These are phyloP conservation scores for Drosophila nigritarsus DNA, from an alignment of 2,888 invertebrate genomes.

Conservation along the genomic window DNA sequence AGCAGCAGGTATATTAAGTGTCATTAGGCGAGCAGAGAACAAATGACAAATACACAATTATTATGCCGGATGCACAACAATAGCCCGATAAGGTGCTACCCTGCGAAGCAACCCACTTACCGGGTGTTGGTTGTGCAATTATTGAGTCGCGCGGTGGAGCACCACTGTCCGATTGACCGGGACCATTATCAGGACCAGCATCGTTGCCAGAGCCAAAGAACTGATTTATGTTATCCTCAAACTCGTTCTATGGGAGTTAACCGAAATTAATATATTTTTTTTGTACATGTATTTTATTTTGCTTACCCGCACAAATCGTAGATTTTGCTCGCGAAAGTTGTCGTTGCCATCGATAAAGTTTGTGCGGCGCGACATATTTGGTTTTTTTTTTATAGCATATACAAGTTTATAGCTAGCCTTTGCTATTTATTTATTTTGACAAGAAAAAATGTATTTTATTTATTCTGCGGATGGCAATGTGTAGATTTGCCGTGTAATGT, in stretches of 20 bases:
- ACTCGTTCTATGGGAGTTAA: slow-evolving; percentile 61
- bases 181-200: slow-evolving; percentile 9
- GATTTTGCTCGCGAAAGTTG: slow-evolving; percentile 87
- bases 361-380: slow-evolving; percentile 62
- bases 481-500: slow-evolving; percentile 20
- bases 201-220: slow-evolving; percentile 83
- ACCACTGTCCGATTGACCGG: slow-evolving; percentile 8
- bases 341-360: slow-evolving; percentile 88
- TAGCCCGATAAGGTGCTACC: slow-evolving; percentile 5
- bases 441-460: neutral
- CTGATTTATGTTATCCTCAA: slow-evolving; percentile 88
- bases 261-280: neutral
- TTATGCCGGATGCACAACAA: slow-evolving; percentile 3
- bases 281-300: neutral
- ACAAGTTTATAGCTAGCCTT: neutral
- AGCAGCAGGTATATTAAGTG: neutral
- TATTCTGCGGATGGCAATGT: neutral
- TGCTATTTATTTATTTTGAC: slow-evolving; percentile 1
- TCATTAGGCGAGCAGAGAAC: neutral
- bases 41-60: slow-evolving; percentile 1
- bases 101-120: slow-evolving; percentile 84
- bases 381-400: neutral
- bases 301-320: slow-evolving; percentile 85
- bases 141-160: slow-evolving; percentile 86
- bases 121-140: slow-evolving; percentile 89